A percentile compares a stretch with the other conserved stretches of the same genome.
Conservation (phyloP, 2,797 vertebrate genomes). For the Distichodus sexfasciatus region DNA sequence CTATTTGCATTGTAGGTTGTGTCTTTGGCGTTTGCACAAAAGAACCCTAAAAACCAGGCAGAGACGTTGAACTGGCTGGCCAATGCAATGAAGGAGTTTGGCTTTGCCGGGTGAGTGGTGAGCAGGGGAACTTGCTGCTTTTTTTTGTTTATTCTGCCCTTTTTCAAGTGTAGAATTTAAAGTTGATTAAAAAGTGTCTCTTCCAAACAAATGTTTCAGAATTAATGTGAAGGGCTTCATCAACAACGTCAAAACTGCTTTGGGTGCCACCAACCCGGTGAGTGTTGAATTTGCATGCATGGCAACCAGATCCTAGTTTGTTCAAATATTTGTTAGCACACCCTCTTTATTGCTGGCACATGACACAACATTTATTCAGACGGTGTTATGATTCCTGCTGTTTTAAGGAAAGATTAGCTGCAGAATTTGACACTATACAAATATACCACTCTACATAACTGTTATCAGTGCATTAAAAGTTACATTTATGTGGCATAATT, state of each 20-base stretch:
- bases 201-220: conserved; percentile 60
- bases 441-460: no score
- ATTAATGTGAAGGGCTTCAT: conserved; percentile 97
- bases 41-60: conserved; percentile 98
- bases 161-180: no score
- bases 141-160: background rate
- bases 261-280: conserved; percentile 94
- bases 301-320: conserved; percentile 5
- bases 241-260: conserved; percentile 94
- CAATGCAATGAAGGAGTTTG: conserved; percentile 97
- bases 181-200: no score
- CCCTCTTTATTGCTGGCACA: no score
- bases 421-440: no score
- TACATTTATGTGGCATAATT: no score
- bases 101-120: conserved; percentile 85
- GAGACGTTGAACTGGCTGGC: conserved; percentile 95
- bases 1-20: conserved; percentile 80
- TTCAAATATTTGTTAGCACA: conserved; percentile 8
- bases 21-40: conserved; percentile 90
- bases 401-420: no score
- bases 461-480: no score
- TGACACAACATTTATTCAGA: no score
- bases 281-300: conserved; percentile 56
- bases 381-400: no score
- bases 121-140: background rate